These are phyloP conservation scores for Varanus salvator DNA, from an alignment of 2,113 vertebrate genomes.

Conservation along the genomic window DNA sequence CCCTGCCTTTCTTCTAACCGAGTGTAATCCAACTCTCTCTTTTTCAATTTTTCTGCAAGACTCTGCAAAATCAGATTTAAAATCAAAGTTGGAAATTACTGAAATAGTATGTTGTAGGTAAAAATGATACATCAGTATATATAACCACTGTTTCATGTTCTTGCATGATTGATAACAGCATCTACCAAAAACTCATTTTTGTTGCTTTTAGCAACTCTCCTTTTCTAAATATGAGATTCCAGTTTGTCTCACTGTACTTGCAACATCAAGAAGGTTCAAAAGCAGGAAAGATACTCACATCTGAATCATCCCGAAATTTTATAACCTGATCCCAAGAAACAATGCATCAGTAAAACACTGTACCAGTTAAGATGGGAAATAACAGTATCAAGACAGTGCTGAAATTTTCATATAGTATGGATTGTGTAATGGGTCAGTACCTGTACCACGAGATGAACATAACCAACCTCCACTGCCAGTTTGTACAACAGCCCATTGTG, in stretches of 20 bases:
- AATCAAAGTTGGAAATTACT: background rate
- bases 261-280: background rate
- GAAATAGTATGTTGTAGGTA: background rate
- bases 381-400: background rate
- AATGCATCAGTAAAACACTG: background rate
- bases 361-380: background rate
- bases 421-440: background rate
- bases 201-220: background rate
- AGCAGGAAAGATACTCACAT: background rate
- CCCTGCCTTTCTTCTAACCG: conserved; percentile 85
- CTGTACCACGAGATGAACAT: background rate
- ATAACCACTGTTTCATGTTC: background rate
- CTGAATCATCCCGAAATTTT: background rate
- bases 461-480: background rate
- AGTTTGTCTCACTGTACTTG: background rate
- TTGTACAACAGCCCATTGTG: too few relatives aligned
- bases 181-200: background rate
- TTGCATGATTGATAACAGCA: background rate
- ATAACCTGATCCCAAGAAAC: background rate
- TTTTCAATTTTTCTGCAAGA: conserved; percentile 85
- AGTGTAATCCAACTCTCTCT: conserved; percentile 84
- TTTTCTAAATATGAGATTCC: background rate
- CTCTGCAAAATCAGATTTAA: conserved; percentile 74
- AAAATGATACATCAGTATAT: background rate
- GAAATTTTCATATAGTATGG: background rate